Evolutionary conservation across 2,797 vertebrate genomes (phyloP), one percentile per base, ranked within the genome.

Genomic region (Lerista edwardsae): DNA sequence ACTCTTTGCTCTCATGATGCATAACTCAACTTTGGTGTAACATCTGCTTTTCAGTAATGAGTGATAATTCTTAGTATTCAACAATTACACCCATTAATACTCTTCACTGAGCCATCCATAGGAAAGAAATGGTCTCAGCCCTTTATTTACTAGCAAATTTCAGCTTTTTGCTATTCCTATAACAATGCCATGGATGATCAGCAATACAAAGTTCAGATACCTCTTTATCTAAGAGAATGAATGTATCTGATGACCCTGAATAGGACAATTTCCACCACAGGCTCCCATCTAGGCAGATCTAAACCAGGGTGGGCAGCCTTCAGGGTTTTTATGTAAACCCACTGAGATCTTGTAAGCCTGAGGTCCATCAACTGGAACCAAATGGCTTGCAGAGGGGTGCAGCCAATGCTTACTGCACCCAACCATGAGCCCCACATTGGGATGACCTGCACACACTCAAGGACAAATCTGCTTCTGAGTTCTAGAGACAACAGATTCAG

Each of bases 1-100:
- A 57, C 27, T 27, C 80, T 64, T 51, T 31, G 41, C 57, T n/a
- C n/a, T 41, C 51, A 21, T 65, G 57, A 82, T 41, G 67, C 74
- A 86, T 82, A 65, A 77, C 74, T 78, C 75, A 64, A 61, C 41
- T 86, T 77, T 31, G 67, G 57, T 29, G 59, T 59, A 86, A 72
- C 85, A 86, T 78, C 85, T 86, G 85, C 75, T 82, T 75, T 82
- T 65, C 80, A 57, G 67, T 55, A 82, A 78, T 77, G 68, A 72
- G 67, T 14, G 25, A 86, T 82, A 65, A 64, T 64, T 57, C 68
- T 76, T 65, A 57, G 44, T 57, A 31, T 55, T n/a, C 69, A 44
- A 68, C 71, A 44, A 80, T 80, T 80, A 85, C 27, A 62, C 59
- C 71, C 84, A 80, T 80, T 80, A 85, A 85, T 85, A 80, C 62